Percentiles rank a stretch among this genome's conserved stretches.
Evolutionary conservation across 2,113 vertebrate species (phyloP).

Genomic region (Peromyscus polionotus): DNA sequence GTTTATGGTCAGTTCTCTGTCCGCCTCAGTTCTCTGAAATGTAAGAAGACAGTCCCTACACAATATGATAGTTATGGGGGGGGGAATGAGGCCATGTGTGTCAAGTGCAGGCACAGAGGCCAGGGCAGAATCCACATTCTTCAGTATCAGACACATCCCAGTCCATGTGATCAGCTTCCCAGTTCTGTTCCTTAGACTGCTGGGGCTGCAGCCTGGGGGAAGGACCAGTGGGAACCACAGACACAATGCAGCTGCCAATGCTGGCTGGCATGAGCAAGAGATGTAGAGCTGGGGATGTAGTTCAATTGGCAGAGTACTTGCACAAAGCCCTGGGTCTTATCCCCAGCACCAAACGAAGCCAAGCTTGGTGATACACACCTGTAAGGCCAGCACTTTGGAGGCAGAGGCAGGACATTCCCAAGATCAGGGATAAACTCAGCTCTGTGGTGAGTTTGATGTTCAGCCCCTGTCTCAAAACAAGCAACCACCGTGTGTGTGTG

Average conservation of each 20-base stretch:
- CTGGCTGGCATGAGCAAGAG: background rate
- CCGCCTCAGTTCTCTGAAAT: background rate
- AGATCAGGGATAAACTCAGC: background rate
- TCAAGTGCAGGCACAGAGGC: background rate
- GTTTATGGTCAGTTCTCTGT: background rate
- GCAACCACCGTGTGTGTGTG: background rate
- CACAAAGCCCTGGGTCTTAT: background rate
- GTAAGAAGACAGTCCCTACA: background rate
- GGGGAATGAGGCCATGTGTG: background rate
- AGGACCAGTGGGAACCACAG: background rate
- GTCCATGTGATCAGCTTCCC: background rate
- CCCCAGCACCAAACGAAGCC: background rate
- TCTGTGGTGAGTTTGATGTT: background rate
- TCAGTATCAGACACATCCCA: background rate
- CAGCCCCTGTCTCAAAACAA: background rate
- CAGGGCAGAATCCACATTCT: background rate
- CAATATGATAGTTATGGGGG: background rate
- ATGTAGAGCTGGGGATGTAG: too few species aligned
- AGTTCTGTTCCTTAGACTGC: background rate
- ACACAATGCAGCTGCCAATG: background rate
- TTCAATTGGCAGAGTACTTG: background rate
- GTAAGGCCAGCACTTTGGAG: background rate
- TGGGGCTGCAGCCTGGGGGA: background rate
- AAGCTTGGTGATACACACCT: background rate
- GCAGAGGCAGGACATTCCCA: background rate